phyloP scores from a whole-genome alignment of 2,797 vertebrate genomes.

The Anguilla obscura region DNA sequence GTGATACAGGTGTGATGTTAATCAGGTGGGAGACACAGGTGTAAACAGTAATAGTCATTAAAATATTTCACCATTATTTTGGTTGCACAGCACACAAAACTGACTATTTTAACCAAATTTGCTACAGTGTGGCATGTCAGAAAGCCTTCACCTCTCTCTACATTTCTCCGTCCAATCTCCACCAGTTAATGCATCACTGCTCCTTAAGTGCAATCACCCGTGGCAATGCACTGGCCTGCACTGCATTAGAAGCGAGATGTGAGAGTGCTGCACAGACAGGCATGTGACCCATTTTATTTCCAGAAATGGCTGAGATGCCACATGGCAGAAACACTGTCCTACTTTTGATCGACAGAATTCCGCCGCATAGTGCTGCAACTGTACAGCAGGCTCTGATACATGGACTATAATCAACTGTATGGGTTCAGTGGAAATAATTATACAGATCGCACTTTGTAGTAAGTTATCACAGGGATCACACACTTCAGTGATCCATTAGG shows the following conservation, averaged over 20 bases:
- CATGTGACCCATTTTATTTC: constrained; percentile 15
- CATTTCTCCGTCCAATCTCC: not conserved
- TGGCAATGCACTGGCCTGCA: not conserved
- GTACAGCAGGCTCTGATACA: not conserved
- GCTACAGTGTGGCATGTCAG: not conserved
- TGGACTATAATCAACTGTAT: not conserved
- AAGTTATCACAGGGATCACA: not conserved
- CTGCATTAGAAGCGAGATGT: not conserved
- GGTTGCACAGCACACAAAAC: not conserved
- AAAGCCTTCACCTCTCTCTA: not conserved
- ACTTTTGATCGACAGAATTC: not conserved
- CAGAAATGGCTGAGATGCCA: not conserved
- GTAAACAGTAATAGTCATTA: not conserved
- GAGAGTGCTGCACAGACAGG: constrained; percentile 12
- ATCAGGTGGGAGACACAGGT: not conserved
- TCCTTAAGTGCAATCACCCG: not conserved
- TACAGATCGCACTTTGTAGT: not conserved
- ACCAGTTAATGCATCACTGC: constrained; percentile 7
- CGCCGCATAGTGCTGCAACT: not conserved
- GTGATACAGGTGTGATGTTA: not conserved
- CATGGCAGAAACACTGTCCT: not conserved
- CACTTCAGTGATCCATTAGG: not conserved
- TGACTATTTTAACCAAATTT: not conserved
- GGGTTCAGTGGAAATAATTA: not conserved
- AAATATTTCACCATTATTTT: not conserved